Evolutionary conservation across 2,888 invertebrate species (phyloP).

Genomic region (Scelioninae gen. 1): DNA sequence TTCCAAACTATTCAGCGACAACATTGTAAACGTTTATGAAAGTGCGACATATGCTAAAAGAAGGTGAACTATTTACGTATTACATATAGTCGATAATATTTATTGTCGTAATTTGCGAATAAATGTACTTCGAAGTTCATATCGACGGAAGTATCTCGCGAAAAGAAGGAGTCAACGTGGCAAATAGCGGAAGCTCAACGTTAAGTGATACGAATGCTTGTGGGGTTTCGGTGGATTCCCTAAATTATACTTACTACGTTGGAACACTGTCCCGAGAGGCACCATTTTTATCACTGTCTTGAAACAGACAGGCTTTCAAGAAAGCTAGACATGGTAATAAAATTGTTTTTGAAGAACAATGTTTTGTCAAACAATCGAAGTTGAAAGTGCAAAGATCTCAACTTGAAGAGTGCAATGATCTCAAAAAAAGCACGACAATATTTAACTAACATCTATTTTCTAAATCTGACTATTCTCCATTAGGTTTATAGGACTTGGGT

Average conservation of each 20-base stretch:
- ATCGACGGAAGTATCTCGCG: slow-evolving; percentile 43
- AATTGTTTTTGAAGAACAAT: slow-evolving; percentile 52
- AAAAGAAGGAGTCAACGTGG: slow-evolving; percentile 57
- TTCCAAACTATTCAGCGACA: background rate
- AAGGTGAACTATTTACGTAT: background rate
- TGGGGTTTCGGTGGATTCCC: slow-evolving; percentile 73
- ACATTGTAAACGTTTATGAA: background rate
- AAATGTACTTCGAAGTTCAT: slow-evolving; percentile 47
- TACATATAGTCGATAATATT: slow-evolving; percentile 22
- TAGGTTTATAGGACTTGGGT: slow-evolving; percentile 17
- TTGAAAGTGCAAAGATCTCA: no score
- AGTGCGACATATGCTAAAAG: no score
- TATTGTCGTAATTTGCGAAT: slow-evolving; percentile 34
- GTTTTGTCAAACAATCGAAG: background rate
- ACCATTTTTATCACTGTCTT: slow-evolving; percentile 74
- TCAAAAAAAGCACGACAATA: background rate
- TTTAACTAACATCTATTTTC: slow-evolving; percentile 3
- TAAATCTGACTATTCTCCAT: background rate
- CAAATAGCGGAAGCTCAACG: slow-evolving; percentile 59
- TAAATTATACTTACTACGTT: slow-evolving; percentile 80
- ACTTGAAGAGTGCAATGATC: no score
- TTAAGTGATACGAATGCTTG: slow-evolving; percentile 82
- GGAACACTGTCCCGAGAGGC: slow-evolving; percentile 73
- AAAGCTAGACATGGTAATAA: slow-evolving; percentile 43
- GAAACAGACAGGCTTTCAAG: slow-evolving; percentile 48